A percentile compares a stretch with the other conserved stretches of the same genome.
These are phyloP conservation scores for Nyctibius grandis DNA, from an alignment of 2,797 vertebrate species.

Conservation along the genomic window DNA sequence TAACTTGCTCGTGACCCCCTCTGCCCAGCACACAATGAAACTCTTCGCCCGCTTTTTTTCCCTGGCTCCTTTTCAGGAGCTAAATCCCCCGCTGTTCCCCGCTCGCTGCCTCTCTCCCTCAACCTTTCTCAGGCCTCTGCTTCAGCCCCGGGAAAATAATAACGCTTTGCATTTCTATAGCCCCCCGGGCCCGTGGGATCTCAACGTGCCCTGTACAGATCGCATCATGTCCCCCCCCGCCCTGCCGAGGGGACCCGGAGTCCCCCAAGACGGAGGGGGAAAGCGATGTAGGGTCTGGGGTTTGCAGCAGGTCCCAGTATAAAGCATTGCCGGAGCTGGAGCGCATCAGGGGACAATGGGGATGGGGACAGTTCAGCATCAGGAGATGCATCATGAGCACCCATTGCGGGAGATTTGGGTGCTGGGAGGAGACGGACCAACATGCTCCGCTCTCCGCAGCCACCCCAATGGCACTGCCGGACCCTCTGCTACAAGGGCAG, in stretches of 20 bases:
- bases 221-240: neutral
- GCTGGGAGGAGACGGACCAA: neutral
- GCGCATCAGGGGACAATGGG: fast-evolving
- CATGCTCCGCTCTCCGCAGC: fast-evolving
- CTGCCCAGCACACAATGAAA: constrained; percentile 57
- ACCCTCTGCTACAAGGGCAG: neutral
- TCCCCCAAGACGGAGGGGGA: neutral
- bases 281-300: neutral
- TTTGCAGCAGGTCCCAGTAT: neutral
- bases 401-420: fast-evolving
- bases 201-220: neutral
- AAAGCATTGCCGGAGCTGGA: neutral
- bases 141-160: constrained; percentile 33
- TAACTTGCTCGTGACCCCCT: constrained; percentile 69
- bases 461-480: neutral
- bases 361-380: fast-evolving
- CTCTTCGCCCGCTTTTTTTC: constrained; percentile 47
- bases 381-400: fast-evolving
- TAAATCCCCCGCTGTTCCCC: constrained; percentile 46
- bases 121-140: constrained; percentile 62
- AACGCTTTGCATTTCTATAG: constrained; percentile 57
- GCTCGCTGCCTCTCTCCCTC: constrained; percentile 37
- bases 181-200: constrained; percentile 33
- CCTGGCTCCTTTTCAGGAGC: constrained; percentile 42
- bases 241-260: neutral